A percentile compares a stretch with the other conserved stretches of the same genome.
Conservation (phyloP, 64 coral and sea anemone species). For the Orbicella faveolata region DNA sequence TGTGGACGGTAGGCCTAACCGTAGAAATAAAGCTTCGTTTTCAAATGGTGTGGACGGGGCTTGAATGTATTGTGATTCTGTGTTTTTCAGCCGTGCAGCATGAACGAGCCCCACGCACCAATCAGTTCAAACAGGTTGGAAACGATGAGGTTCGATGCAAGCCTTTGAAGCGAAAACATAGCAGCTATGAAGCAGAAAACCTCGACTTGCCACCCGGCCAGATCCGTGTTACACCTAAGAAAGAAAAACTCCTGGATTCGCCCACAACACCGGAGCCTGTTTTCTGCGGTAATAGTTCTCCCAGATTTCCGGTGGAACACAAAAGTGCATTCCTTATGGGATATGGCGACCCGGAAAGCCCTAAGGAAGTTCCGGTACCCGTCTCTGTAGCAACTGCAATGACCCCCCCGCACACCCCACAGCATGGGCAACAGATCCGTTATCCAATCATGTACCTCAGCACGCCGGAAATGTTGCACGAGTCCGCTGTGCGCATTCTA, state of each 20-base stretch:
- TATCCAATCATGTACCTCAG: slow-evolving; percentile 71
- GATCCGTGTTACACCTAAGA: slow-evolving; percentile 33
- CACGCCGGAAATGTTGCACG: slow-evolving; percentile 81
- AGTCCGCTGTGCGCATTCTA: slow-evolving; percentile 86
- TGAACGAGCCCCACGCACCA: slow-evolving; percentile 75
- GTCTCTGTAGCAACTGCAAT: slow-evolving; percentile 55
- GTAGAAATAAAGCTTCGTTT: too few species aligned
- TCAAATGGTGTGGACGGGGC: too few species aligned
- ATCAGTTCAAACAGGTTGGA: slow-evolving; percentile 58
- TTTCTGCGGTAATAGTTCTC: slow-evolving; percentile 42
- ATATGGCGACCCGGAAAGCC: slow-evolving; percentile 21
- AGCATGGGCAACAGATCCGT: slow-evolving; percentile 31
- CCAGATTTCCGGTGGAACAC: slow-evolving; percentile 43
- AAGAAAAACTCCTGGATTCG: slow-evolving; percentile 59
- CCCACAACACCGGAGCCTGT: slow-evolving; percentile 48
- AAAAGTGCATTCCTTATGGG: slow-evolving; percentile 49
- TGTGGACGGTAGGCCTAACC: too few species aligned
- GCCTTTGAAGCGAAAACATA: slow-evolving; percentile 74
- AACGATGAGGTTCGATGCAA: slow-evolving; percentile 48
- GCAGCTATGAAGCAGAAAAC: slow-evolving; percentile 32
- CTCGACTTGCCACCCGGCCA: slow-evolving; percentile 45
- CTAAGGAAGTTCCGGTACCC: background rate
- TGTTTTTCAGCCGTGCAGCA: slow-evolving; percentile 81
- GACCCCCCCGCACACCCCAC: slow-evolving; percentile 81
- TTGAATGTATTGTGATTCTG: background rate